Conservation (phyloP, 2,888 invertebrate species). For the Poecilobothrus nobilitatus region DNA sequence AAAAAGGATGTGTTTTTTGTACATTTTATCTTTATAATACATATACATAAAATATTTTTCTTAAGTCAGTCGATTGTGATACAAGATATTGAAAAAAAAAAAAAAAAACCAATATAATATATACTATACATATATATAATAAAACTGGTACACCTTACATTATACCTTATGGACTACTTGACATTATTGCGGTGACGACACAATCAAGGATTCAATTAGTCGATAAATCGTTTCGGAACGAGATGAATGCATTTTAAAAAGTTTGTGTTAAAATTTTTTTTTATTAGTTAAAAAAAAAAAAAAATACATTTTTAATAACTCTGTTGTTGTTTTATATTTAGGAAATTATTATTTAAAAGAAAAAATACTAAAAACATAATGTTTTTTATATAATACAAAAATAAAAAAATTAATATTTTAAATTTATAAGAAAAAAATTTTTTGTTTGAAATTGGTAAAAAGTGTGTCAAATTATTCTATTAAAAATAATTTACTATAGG, state of each 20-base stretch:
- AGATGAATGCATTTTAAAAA: neutral
- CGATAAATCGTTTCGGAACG: neutral
- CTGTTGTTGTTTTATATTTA: no score
- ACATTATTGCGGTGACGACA: neutral
- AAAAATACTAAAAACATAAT: no score
- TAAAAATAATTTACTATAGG: no score
- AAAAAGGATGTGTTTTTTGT: neutral
- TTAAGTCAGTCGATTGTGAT: neutral
- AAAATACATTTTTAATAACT: no score
- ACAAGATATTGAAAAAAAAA: neutral
- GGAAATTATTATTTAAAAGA: no score
- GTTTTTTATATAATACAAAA: no score
- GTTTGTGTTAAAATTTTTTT: neutral
- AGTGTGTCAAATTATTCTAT: no score
- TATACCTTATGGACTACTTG: constrained; percentile 3
- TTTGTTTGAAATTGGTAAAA: neutral
- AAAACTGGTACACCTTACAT: neutral
- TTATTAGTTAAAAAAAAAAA: no score
- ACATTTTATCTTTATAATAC: neutral
- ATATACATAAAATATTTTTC: neutral
- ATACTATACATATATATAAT: neutral
- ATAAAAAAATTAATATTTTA: neutral
- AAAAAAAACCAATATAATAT: neutral
- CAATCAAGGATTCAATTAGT: constrained; percentile 4
- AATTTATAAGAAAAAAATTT: neutral